Percentiles rank a stretch among this genome's conserved stretches.
These are phyloP conservation scores for Odontocolon sp. DNA, from an alignment of 2,888 invertebrate genomes.

Conservation along the genomic window DNA sequence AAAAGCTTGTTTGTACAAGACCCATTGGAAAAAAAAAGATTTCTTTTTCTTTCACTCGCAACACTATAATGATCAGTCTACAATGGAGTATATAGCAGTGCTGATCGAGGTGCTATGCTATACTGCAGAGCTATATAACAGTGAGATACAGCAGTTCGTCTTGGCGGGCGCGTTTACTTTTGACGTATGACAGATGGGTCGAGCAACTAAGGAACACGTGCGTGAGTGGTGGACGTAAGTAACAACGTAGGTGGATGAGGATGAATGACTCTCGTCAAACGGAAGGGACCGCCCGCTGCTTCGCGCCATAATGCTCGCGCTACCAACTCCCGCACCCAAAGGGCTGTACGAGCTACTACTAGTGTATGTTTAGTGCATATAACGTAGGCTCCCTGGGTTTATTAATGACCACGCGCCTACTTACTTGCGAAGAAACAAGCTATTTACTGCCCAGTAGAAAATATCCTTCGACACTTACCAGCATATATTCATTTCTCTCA, in stretches of 20 bases:
- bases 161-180: conserved; percentile 64
- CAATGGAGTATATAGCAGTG: no score
- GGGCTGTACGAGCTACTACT: conserved; percentile 24
- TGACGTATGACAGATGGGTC: conserved; percentile 78
- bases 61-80: no score
- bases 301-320: conserved; percentile 78
- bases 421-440: conserved; percentile 74
- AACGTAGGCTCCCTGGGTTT: conserved; percentile 69
- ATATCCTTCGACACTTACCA: conserved; percentile 46
- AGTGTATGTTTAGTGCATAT: conserved; percentile 5
- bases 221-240: conserved; percentile 66
- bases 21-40: no score
- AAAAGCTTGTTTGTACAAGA: no score
- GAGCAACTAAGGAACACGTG: conserved; percentile 59
- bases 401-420: conserved; percentile 78
- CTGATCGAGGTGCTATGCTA: no score
- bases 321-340: conserved; percentile 47
- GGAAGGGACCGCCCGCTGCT: conserved; percentile 80
- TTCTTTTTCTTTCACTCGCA: no score
- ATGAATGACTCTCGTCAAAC: conserved; percentile 81
- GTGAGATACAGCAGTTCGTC: conserved; percentile 34
- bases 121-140: neutral
- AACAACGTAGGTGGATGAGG: conserved; percentile 80
- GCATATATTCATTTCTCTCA: conserved; percentile 26
- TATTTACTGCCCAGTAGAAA: conserved; percentile 59